Conservation (phyloP, 2,888 invertebrate species). For the Acronicta aceris region DNA sequence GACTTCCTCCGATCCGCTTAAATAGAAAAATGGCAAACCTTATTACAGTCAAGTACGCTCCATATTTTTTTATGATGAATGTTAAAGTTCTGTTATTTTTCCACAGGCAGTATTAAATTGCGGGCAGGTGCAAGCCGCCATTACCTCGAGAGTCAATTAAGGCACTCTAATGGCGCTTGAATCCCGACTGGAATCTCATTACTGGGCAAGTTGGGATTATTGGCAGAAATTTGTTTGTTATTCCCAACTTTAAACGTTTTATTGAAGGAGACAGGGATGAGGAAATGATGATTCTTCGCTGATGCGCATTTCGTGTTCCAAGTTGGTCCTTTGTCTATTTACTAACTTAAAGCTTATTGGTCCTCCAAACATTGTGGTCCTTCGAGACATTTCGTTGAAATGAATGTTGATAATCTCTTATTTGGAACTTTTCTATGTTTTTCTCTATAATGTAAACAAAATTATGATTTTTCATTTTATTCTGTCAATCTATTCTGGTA, state of each 20-base stretch:
- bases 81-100: constrained; percentile 38
- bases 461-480: too few species aligned
- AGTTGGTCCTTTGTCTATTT: constrained; percentile 7
- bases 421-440: not conserved
- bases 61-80: constrained; percentile 43
- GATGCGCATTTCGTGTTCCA: constrained; percentile 10
- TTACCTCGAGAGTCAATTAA: constrained; percentile 63
- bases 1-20: not conserved
- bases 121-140: constrained; percentile 58
- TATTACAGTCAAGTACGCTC: constrained; percentile 16
- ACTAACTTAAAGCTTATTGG: not conserved
- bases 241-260: constrained; percentile 34
- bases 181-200: constrained; percentile 58
- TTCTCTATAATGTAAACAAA: not conserved
- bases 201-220: constrained; percentile 47
- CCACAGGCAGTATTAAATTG: constrained; percentile 44
- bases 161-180: constrained; percentile 51
- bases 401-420: too few species aligned
- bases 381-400: not conserved
- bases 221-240: constrained; percentile 48
- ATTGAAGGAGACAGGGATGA: constrained; percentile 9
- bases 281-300: constrained; percentile 6
- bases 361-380: not conserved
- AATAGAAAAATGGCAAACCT: constrained; percentile 14
- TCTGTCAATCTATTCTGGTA: too few species aligned